These are phyloP conservation scores for Synaphobranchus kaupii DNA, from an alignment of 2,797 vertebrate genomes.

Conservation along the genomic window DNA sequence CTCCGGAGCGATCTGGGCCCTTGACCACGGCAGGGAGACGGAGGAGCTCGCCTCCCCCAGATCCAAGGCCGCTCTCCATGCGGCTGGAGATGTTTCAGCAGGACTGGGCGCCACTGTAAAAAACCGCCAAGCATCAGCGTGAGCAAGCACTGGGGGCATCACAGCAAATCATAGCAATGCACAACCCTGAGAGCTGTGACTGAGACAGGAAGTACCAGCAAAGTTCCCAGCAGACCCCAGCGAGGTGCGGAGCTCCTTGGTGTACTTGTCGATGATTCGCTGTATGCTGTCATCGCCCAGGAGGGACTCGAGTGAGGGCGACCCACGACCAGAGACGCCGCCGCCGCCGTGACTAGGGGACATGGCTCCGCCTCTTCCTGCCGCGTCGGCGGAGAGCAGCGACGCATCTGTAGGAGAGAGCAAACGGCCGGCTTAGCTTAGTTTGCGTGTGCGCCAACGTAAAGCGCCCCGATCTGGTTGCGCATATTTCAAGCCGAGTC, in stretches of 20 bases:
- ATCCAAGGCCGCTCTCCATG: slow-evolving; percentile 59
- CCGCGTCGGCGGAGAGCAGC: neutral
- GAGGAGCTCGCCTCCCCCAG: slow-evolving; percentile 51
- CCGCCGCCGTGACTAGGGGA: neutral
- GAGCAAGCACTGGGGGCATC: neutral
- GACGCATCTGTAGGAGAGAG: slow-evolving; percentile 42
- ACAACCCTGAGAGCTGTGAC: neutral
- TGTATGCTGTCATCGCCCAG: slow-evolving; percentile 60
- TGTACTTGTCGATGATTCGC: slow-evolving; percentile 66
- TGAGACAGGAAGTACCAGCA: slow-evolving; percentile 53
- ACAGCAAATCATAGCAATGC: neutral
- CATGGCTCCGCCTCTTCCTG: neutral
- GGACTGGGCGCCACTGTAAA: neutral
- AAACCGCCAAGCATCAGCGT: neutral
- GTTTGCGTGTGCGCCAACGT: neutral
- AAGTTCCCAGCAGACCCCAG: slow-evolving; percentile 49
- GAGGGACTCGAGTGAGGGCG: slow-evolving; percentile 27
- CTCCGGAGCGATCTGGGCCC: slow-evolving; percentile 31
- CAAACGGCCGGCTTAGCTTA: neutral
- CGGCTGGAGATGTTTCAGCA: slow-evolving; percentile 32
- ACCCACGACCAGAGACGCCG: neutral
- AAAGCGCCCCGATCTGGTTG: neutral
- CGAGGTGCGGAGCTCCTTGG: slow-evolving; percentile 64
- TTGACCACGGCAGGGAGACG: slow-evolving; percentile 33
- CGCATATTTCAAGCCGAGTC: neutral